Base-by-base conservation (phyloP, 2,113 vertebrate genomes). In the Vidua chalybeata region DNA sequence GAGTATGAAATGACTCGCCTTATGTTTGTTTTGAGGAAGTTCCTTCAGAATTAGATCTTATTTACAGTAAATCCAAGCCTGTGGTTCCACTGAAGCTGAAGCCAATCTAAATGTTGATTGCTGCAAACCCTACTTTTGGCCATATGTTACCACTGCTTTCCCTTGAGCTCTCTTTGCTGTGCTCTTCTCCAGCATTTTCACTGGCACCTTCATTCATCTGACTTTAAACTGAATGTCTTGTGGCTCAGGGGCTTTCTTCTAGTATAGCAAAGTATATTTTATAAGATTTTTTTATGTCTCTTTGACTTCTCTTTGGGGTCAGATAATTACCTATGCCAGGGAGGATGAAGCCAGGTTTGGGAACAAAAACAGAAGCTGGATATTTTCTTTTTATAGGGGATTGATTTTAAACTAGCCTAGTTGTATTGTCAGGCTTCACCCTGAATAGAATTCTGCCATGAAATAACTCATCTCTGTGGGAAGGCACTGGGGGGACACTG, bases 41-140 rank as follows among this genome's bases (percentile, higher is more conserved):
- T 95, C 93, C 88, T 96, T 96, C 86, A 92, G 95, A 96, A 93
- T 87, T 96, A 92, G 90, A 86, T 96, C 88, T 93, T 96, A 95
- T 96, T 97, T 97, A 96, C 94, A 90, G 88, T 97, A 95, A 97
- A 97, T 92, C 94, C 69, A 89, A 94, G 96, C 93, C 96, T 95
- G 94, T 93, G 94, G 95, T 93, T 97, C 94, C 83, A 87, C 94
- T 93, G 93, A 94, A 97, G 95, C 94, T 86, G 96, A 96, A 97
- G 96, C 96, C 96, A 97, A 95, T 97, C 95, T 96, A 94, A 97
- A 97, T 94, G 94, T 96, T 97, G 94, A 96, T 96, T 97, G 94
- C 93, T 94, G 86, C 86, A 97, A 95, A 95, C 95, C 95, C 94
- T 96, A 94, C 93, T 97, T 97, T 95, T 94, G 96, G 93, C 96